Percentiles rank a stretch among this genome's conserved stretches.
phyloP scores from a whole-genome alignment of 1,140 invertebrate species.

The Penaeus japonicus region DNA sequence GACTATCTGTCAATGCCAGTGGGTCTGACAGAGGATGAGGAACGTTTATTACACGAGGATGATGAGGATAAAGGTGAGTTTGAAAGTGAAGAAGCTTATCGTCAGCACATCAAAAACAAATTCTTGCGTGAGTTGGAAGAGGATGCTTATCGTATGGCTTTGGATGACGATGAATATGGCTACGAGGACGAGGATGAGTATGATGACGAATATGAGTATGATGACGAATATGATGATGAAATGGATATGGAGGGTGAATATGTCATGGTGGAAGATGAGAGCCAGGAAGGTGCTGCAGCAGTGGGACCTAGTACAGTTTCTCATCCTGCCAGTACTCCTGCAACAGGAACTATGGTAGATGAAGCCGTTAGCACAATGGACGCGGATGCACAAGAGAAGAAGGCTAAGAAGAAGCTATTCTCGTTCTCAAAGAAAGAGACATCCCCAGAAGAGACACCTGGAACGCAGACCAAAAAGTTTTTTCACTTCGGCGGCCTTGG shows the following conservation, averaged over 20 bases:
- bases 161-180: constrained; percentile 37
- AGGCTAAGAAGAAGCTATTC: constrained; percentile 21
- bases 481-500: constrained; percentile 54
- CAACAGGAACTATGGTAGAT: constrained; percentile 20
- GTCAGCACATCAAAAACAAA: constrained; percentile 39
- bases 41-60: constrained; percentile 15
- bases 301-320: not conserved
- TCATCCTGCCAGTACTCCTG: not conserved
- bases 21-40: constrained; percentile 40
- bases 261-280: constrained; percentile 40
- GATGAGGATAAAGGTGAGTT: constrained; percentile 37
- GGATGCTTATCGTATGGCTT: constrained; percentile 21
- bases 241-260: constrained; percentile 46
- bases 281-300: not conserved
- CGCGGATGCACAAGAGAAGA: not conserved
- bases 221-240: constrained; percentile 35
- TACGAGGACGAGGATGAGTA: constrained; percentile 46
- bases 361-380: constrained; percentile 29
- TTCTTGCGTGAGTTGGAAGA: constrained; percentile 39
- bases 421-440: constrained; percentile 32
- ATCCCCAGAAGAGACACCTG: constrained; percentile 15
- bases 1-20: constrained; percentile 42
- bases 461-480: constrained; percentile 33
- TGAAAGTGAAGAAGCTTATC: constrained; percentile 39
- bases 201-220: constrained; percentile 42